A percentile compares a stretch with the other conserved stretches of the same genome.
These are phyloP conservation scores for Phlogophora meticulosa DNA, from an alignment of 2,888 invertebrate genomes.

Conservation along the genomic window DNA sequence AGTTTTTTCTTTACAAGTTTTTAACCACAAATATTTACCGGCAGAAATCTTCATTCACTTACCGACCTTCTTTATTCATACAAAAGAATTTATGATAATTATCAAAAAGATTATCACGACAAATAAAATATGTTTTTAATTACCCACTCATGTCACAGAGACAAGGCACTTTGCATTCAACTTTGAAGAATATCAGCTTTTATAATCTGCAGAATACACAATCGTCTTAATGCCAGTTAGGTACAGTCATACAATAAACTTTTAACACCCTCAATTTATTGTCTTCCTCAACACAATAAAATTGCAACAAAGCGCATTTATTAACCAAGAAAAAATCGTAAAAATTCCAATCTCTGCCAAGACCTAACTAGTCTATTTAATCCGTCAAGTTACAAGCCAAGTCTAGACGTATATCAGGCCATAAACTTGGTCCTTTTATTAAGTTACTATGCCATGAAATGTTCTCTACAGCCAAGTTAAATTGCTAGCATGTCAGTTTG, in stretches of 20 bases:
- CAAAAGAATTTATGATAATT: conserved; percentile 3
- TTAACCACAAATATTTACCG: too few species aligned
- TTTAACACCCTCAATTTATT: conserved; percentile 21
- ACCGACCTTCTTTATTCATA: background rate
- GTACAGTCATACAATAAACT: conserved; percentile 1
- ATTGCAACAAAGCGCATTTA: background rate
- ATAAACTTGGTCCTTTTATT: conserved; percentile 61
- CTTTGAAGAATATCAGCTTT: conserved; percentile 9
- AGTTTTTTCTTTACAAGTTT: too few species aligned
- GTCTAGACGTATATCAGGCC: conserved; percentile 44
- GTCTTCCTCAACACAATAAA: conserved; percentile 9
- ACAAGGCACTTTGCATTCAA: conserved; percentile 18
- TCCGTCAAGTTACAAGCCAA: conserved; percentile 58
- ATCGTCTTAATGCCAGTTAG: background rate
- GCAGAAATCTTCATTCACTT: too few species aligned
- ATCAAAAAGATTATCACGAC: conserved; percentile 22
- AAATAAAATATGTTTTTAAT: conserved; percentile 36
- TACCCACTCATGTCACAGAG: conserved; percentile 4
- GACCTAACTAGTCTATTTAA: conserved; percentile 33
- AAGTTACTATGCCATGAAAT: conserved; percentile 54
- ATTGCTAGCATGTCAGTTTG: conserved; percentile 61
- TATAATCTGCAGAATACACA: conserved; percentile 15
- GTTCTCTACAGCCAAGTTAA: conserved; percentile 61
- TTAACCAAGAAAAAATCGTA: conserved; percentile 7
- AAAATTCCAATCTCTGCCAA: conserved; percentile 36